Conservation (phyloP, 2,113 vertebrate genomes). For the Mobula birostris region DNA sequence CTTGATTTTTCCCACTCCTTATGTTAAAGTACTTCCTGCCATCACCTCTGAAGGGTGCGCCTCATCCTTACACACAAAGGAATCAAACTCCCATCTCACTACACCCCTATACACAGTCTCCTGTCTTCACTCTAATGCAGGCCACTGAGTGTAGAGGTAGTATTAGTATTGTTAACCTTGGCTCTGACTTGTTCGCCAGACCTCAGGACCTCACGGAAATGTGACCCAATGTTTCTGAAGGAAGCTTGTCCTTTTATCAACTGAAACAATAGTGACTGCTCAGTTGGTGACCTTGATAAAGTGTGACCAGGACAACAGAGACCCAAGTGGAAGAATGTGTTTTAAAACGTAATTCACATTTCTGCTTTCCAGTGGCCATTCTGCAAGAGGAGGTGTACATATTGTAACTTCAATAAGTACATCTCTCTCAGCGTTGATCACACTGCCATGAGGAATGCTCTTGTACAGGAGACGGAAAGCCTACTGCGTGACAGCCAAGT, state of each 20-base stretch:
- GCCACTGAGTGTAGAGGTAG: too few species aligned
- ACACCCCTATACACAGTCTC: background rate
- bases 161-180: background rate
- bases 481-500: constrained; percentile 71
- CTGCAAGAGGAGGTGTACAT: constrained; percentile 80
- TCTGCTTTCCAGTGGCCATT: constrained; percentile 76
- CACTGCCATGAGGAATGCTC: constrained; percentile 57
- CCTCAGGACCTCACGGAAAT: background rate
- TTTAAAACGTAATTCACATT: background rate
- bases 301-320: background rate
- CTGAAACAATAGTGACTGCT: background rate
- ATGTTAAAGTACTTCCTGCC: too few species aligned
- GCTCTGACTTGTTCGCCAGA: background rate
- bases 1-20: too few species aligned
- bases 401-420: constrained; percentile 92
- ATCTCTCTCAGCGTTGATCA: constrained; percentile 62
- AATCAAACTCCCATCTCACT: too few species aligned
- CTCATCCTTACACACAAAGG: too few species aligned
- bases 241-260: too few species aligned
- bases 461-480: constrained; percentile 65
- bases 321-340: background rate
- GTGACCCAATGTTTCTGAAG: background rate
- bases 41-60: too few species aligned
- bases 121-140: background rate
- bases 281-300: background rate